Evolutionary conservation across 1,140 invertebrate species (phyloP), one percentile per base, ranked within the genome.

Genomic region (Brachionus sp.): DNA sequence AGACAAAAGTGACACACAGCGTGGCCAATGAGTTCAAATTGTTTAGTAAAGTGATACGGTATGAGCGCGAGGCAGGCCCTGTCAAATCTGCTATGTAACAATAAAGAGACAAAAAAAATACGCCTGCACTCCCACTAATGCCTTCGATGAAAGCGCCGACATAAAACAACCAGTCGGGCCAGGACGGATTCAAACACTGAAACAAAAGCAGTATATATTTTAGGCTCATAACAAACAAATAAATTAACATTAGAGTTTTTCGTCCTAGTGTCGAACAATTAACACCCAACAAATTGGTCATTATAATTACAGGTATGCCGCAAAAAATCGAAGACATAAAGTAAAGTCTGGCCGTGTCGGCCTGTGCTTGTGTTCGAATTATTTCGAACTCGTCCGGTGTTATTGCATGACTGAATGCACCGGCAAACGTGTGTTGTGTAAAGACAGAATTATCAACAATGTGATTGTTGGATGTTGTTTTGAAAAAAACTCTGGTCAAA

Each of bases 161-260:
- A 66, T 80, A 80, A 25, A 80, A 80, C 19, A 80, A 44, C 77
- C 77, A 80, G 39, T 80, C 77, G 5, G 77, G 77, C 77, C 50
- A 66, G 6, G 19, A 23, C 19, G 77, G 77, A 57, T 66, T 62
- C 19, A 80, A 23, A 44, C 77, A 80, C 57, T 80, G 77, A 80
- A 80, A 57, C 12, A 80, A 16, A 19, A 80, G 16, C 16, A 80
- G n/a, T 9, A 66, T 23, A n/a, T 37, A 80, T 62, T 80, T 80
- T 3, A 80, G 35, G 25, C n/a, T 16, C 77, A 80, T 80, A 37
- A 66, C 77, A 66, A 57, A 57, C 39, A 80, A 66, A 80, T 80
- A 80, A 3, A 80, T 80, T 9, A 80, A n/a, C 77, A 80, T 80
- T 25, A 80, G 50, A 13, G 77, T 80, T 23, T 80, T 80, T 16